phyloP scores from a whole-genome alignment of 2,113 vertebrate species.

The Myrmophylax atrothorax region DNA sequence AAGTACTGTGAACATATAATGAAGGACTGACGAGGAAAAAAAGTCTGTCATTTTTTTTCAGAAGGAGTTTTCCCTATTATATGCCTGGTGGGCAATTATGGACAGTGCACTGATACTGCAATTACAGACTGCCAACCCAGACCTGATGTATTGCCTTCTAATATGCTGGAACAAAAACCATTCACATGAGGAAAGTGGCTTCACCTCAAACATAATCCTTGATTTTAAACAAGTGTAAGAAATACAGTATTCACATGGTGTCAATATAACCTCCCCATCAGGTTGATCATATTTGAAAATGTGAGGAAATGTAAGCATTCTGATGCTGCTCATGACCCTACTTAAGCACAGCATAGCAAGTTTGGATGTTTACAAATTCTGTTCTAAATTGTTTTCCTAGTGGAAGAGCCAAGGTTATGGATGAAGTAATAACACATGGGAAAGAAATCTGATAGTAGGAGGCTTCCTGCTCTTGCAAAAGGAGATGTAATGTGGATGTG shows the following conservation, averaged over 20 bases:
- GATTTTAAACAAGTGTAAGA: neutral
- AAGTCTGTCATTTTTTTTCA: neutral
- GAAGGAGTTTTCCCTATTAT: neutral
- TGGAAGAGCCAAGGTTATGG: neutral
- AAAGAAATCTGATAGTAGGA: neutral
- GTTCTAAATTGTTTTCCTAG: neutral
- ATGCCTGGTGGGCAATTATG: neutral
- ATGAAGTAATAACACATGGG: neutral
- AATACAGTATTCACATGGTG: neutral
- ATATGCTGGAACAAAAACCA: neutral
- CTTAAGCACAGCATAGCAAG: neutral
- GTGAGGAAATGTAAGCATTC: neutral
- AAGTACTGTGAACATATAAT: neutral
- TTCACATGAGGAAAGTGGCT: neutral
- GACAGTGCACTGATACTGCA: neutral
- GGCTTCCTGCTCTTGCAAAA: neutral
- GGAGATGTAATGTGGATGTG: neutral
- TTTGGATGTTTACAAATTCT: neutral
- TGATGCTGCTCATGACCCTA: neutral
- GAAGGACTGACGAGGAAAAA: neutral
- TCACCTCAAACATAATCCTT: neutral
- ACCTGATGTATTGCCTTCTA: neutral
- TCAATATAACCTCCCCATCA: neutral
- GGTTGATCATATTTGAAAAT: neutral
- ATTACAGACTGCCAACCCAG: neutral